Evolutionary conservation across 2,888 invertebrate species (phyloP).

Genomic region (Ptychoptera albimana): DNA sequence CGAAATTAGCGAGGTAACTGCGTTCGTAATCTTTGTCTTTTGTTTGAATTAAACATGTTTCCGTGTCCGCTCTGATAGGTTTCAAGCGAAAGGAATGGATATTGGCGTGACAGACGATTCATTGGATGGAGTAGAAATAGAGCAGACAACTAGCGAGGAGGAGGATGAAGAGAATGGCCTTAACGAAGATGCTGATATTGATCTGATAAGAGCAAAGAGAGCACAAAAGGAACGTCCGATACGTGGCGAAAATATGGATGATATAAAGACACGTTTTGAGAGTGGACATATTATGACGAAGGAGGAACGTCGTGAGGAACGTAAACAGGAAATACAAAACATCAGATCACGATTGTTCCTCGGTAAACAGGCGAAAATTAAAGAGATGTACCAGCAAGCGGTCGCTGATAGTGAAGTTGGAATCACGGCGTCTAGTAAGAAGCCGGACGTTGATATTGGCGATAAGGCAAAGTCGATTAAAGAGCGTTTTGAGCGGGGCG

Average conservation of each 20-base stretch:
- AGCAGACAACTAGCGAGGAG: constrained; percentile 39
- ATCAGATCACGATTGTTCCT: constrained; percentile 71
- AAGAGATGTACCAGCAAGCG: constrained; percentile 83
- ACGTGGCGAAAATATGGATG: constrained; percentile 67
- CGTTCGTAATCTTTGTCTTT: too few relatives aligned
- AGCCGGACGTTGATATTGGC: constrained; percentile 32
- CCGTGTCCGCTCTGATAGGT: too few relatives aligned
- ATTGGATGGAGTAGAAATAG: constrained; percentile 55
- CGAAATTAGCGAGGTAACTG: constrained; percentile 56
- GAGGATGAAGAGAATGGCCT: constrained; percentile 31
- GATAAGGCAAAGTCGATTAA: constrained; percentile 50
- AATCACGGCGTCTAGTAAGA: constrained; percentile 38
- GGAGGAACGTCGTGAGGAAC: constrained; percentile 59
- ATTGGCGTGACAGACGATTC: constrained; percentile 62
- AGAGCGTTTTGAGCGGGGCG: constrained; percentile 68
- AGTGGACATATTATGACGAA: constrained; percentile 38
- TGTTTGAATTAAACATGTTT: too few relatives aligned
- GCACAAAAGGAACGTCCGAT: constrained; percentile 57
- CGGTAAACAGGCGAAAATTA: constrained; percentile 83
- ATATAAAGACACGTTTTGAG: constrained; percentile 71
- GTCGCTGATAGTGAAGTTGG: constrained; percentile 62
- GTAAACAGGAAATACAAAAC: constrained; percentile 78
- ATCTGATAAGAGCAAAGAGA: constrained; percentile 39
- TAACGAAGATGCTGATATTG: constrained; percentile 47
- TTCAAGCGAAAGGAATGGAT: constrained; percentile 71